Evolutionary conservation across 92 coral and sea anemone genomes (phyloP).

Genomic region (Palythoa grandiflora): DNA sequence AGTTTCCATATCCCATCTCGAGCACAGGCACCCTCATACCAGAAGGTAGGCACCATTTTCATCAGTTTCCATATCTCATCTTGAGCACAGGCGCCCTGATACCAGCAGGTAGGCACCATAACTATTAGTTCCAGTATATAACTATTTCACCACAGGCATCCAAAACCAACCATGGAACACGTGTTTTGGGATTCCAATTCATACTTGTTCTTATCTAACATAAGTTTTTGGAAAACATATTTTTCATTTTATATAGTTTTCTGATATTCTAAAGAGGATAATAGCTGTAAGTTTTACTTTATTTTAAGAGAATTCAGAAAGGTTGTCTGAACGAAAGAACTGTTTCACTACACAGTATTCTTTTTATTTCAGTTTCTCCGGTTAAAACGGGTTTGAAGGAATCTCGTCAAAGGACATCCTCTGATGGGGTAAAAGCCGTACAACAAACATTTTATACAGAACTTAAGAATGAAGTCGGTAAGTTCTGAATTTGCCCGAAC

Average conservation of each 20-base stretch:
- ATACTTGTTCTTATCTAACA: too few species aligned
- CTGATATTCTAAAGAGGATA: too few species aligned
- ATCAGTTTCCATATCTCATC: not conserved
- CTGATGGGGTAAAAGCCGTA: conserved; percentile 67
- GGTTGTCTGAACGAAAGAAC: too few species aligned
- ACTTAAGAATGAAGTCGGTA: conserved; percentile 93
- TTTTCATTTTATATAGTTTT: too few species aligned
- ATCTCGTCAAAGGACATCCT: conserved; percentile 54
- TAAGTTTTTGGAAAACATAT: too few species aligned
- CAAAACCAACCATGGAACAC: not conserved
- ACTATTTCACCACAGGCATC: too few species aligned
- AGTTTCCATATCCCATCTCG: not conserved
- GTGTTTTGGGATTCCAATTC: not conserved
- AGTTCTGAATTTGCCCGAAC: not conserved
- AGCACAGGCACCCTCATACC: conserved; percentile 65
- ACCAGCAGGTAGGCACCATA: not conserved
- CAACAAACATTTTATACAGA: conserved; percentile 96
- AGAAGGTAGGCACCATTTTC: conserved; percentile 74
- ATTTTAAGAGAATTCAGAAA: too few species aligned
- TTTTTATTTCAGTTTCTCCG: conserved; percentile 72
- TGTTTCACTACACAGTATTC: not conserved
- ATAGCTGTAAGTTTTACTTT: too few species aligned
- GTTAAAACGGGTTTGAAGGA: conserved; percentile 77
- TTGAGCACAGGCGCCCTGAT: too few species aligned
- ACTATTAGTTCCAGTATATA: not conserved